Conservation (phyloP, 2,888 invertebrate genomes). For the Eutolmus rufibarbis region DNA sequence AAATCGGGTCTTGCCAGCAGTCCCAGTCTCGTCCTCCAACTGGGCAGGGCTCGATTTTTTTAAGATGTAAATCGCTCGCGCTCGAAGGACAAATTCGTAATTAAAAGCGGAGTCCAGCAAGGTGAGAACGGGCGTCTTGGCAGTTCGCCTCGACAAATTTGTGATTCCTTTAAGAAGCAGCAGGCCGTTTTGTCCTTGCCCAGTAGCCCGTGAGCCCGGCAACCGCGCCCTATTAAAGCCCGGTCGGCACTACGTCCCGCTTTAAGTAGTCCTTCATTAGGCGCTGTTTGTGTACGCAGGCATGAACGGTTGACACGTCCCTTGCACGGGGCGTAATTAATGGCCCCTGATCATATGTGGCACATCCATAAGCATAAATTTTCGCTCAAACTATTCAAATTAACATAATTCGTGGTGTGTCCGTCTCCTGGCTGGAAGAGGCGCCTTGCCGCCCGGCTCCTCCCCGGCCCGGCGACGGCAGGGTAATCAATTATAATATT, state of each 20-base stretch:
- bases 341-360: conserved; percentile 52
- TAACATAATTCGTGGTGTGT: conserved; percentile 51
- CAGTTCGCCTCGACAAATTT: neutral
- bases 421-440: conserved; percentile 15
- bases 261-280: conserved; percentile 24
- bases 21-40: neutral
- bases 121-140: neutral
- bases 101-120: neutral
- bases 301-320: conserved; percentile 28
- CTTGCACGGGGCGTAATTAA: conserved; percentile 50
- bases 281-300: conserved; percentile 9
- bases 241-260: neutral
- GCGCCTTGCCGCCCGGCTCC: neutral
- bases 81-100: neutral
- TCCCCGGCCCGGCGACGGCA: neutral
- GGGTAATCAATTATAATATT: conserved; percentile 48
- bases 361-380: conserved; percentile 51
- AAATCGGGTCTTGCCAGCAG: neutral
- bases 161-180: neutral
- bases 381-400: conserved; percentile 51
- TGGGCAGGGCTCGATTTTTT: neutral
- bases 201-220: neutral
- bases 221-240: neutral
- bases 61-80: neutral
- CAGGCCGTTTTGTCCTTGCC: neutral